phyloP scores from a whole-genome alignment of 2,113 vertebrate genomes.

The Apteryx mantelli region DNA sequence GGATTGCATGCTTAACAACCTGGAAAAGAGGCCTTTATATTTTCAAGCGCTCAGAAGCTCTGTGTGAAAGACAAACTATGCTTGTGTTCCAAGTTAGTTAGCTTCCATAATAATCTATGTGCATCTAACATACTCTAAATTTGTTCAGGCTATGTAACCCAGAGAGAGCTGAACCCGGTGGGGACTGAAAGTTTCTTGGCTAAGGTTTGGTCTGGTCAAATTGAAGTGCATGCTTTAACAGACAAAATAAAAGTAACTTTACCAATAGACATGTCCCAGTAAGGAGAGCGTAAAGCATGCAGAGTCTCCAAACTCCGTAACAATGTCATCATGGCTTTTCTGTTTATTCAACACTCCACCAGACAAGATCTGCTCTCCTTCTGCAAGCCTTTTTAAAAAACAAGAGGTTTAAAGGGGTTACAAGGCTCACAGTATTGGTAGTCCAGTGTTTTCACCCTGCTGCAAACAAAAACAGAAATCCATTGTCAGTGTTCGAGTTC shows the following conservation, averaged over 20 bases:
- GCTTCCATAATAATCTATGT: neutral
- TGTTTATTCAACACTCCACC: conserved; percentile 98
- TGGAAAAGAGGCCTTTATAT: neutral
- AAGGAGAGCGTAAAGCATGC: conserved; percentile 95
- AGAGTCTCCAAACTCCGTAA: conserved; percentile 97
- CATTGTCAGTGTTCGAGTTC: conserved; percentile 1
- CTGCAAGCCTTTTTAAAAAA: conserved; percentile 88
- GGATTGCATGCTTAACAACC: neutral
- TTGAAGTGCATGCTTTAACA: neutral
- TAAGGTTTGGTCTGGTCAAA: neutral
- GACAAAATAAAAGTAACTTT: conserved; percentile 26
- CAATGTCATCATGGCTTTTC: conserved; percentile 97
- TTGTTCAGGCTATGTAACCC: neutral
- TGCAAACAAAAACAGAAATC: conserved; percentile 62
- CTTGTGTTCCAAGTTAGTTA: neutral
- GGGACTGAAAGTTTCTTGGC: neutral
- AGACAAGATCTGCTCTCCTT: conserved; percentile 97
- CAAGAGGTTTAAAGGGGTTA: conserved; percentile 65
- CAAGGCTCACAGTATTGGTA: conserved; percentile 62
- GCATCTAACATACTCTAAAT: neutral
- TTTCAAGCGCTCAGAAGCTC: neutral
- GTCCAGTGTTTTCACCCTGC: conserved; percentile 56
- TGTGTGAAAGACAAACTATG: neutral
- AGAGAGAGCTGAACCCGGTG: neutral
- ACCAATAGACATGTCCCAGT: conserved; percentile 99